Percentiles rank a stretch among this genome's conserved stretches.
phyloP scores from a whole-genome alignment of 2,797 vertebrate genomes.

The Odontamblyopus rebecca region DNA sequence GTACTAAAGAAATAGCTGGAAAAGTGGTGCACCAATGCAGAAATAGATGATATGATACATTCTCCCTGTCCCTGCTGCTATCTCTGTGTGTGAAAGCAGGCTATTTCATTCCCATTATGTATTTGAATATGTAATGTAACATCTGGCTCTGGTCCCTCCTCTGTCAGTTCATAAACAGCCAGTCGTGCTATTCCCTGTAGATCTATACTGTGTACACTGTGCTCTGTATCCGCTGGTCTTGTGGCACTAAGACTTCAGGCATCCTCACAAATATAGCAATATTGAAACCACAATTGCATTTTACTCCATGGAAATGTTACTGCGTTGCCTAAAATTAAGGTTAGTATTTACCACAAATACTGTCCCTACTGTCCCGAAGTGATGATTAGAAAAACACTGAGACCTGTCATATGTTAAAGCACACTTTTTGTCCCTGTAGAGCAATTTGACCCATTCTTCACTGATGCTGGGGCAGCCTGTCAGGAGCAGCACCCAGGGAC shows the following conservation, averaged over 20 bases:
- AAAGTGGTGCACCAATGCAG: slow-evolving; percentile 25
- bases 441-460: too few species aligned
- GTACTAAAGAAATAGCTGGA: slow-evolving; percentile 33
- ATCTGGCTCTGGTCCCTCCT: slow-evolving; percentile 56
- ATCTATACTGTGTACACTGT: slow-evolving; percentile 20
- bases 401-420: too few species aligned
- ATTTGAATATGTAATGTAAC: slow-evolving; percentile 53
- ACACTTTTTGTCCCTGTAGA: too few species aligned
- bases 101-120: slow-evolving; percentile 17
- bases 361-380: too few species aligned
- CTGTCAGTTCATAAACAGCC: slow-evolving; percentile 43
- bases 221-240: neutral
- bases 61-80: slow-evolving; percentile 20
- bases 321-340: too few species aligned
- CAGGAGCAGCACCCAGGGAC: too few species aligned
- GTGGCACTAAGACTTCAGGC: neutral
- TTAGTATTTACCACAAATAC: too few species aligned
- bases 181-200: slow-evolving; percentile 60
- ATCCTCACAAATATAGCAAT: neutral
- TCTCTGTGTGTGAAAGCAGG: neutral
- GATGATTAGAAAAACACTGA: too few species aligned
- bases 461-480: too few species aligned
- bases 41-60: slow-evolving; percentile 49
- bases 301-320: too few species aligned
- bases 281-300: neutral